Evolutionary conservation across 2,888 invertebrate genomes (phyloP).

Genomic region (Drosophila emarginata): DNA sequence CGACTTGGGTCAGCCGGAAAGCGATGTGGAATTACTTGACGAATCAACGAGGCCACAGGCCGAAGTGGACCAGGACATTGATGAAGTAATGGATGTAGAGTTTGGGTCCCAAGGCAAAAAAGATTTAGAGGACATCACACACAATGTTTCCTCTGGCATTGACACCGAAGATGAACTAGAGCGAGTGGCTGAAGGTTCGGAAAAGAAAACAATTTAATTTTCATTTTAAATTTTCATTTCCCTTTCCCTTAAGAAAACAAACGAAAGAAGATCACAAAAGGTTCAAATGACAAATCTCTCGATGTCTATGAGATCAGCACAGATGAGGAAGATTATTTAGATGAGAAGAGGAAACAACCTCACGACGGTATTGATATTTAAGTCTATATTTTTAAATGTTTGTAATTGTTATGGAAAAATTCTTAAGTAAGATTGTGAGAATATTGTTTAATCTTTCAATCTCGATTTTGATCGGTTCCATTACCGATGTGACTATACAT

Average conservation of each 20-base stretch:
- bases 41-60: slow-evolving; percentile 53
- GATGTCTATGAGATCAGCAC: slow-evolving; percentile 78
- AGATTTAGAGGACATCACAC: not conserved
- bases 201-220: not conserved
- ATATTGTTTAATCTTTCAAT: not conserved
- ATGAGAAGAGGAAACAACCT: slow-evolving; percentile 38
- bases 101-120: not conserved
- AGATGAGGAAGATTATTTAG: slow-evolving; percentile 80
- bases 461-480: not conserved
- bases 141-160: slow-evolving; percentile 62
- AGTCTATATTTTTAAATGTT: not conserved
- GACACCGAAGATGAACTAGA: slow-evolving; percentile 82
- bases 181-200: slow-evolving; percentile 60
- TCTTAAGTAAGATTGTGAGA: not conserved
- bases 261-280: slow-evolving; percentile 4
- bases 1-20: slow-evolving; percentile 72
- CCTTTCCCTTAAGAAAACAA: slow-evolving; percentile 36
- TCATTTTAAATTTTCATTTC: not conserved
- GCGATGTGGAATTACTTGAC: slow-evolving; percentile 80
- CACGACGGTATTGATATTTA: not conserved
- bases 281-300: slow-evolving; percentile 21
- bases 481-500: too few relatives aligned
- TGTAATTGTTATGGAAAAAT: not conserved
- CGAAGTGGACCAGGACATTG: not conserved
- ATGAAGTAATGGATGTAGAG: not conserved